These are phyloP conservation scores for Drosophila mojavensis DNA, from an alignment of 1,140 invertebrate species.

Conservation along the genomic window DNA sequence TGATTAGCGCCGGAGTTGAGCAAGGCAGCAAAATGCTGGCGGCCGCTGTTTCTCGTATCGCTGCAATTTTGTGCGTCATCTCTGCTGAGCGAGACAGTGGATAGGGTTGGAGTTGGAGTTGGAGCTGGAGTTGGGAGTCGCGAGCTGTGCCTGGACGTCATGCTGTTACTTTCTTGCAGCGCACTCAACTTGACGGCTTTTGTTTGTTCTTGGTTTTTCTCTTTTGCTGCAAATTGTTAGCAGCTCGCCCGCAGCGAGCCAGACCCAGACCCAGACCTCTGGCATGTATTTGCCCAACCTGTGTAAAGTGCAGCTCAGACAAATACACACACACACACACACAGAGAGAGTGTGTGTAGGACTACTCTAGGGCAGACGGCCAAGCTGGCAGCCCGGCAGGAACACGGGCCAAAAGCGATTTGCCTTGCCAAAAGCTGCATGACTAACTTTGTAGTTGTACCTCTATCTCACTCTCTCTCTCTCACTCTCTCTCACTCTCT, in stretches of 20 bases:
- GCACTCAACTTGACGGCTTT: constrained; percentile 44
- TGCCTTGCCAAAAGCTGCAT: constrained; percentile 77
- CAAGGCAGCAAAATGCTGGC: constrained; percentile 42
- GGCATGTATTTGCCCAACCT: constrained; percentile 46
- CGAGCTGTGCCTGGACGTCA: constrained; percentile 58
- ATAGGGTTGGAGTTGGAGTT: background rate
- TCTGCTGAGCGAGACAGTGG: constrained; percentile 6
- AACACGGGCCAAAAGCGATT: constrained; percentile 70
- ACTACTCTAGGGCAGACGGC: background rate
- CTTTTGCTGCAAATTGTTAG: constrained; percentile 69
- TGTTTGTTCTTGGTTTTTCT: constrained; percentile 8
- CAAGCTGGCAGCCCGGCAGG: constrained; percentile 11
- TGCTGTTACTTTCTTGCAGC: constrained; percentile 77
- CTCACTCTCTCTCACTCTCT: constrained; percentile 16
- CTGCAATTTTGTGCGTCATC: constrained; percentile 56
- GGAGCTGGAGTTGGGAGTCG: background rate
- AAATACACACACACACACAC: constrained; percentile 13
- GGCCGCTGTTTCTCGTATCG: constrained; percentile 59
- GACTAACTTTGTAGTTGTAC: constrained; percentile 68
- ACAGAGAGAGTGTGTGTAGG: background rate
- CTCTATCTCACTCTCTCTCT: constrained; percentile 6
- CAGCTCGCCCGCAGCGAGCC: constrained; percentile 53
- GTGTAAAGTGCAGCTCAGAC: constrained; percentile 47
- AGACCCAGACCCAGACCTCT: constrained; percentile 21
- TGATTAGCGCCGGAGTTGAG: constrained; percentile 56